Conservation (phyloP, 2,888 invertebrate species). For the Trissolcus brochymenae region DNA sequence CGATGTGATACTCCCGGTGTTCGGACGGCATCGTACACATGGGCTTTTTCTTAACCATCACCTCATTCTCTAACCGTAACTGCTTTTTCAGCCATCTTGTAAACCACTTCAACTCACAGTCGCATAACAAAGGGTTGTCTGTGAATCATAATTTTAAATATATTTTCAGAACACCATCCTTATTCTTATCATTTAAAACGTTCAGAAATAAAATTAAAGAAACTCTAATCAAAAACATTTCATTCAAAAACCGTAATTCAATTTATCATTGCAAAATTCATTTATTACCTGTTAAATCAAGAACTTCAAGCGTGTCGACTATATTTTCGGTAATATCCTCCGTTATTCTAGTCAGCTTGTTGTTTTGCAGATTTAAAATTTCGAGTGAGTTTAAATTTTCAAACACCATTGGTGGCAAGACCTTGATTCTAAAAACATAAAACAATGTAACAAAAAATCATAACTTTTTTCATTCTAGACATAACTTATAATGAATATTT, state of each 20-base stretch:
- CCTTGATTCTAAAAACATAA: slow-evolving; percentile 82
- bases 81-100: slow-evolving; percentile 87
- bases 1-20: slow-evolving; percentile 89
- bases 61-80: slow-evolving; percentile 89
- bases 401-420: slow-evolving; percentile 88
- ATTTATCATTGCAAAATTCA: neutral
- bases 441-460: neutral
- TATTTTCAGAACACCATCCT: no score
- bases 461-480: no score
- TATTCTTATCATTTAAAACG: no score
- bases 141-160: slow-evolving; percentile 55
- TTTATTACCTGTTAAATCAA: slow-evolving; percentile 89
- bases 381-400: slow-evolving; percentile 93
- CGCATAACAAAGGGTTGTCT: slow-evolving; percentile 93
- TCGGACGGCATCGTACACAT: slow-evolving; percentile 88
- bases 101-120: slow-evolving; percentile 93
- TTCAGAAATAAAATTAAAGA: neutral
- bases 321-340: slow-evolving; percentile 94
- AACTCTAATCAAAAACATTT: neutral
- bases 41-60: slow-evolving; percentile 91
- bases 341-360: slow-evolving; percentile 88
- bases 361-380: slow-evolving; percentile 91
- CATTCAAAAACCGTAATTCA: neutral
- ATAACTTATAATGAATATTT: no score
- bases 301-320: slow-evolving; percentile 89